These are phyloP conservation scores for Pantherophis guttatus DNA, from an alignment of 2,113 vertebrate genomes.

Conservation along the genomic window DNA sequence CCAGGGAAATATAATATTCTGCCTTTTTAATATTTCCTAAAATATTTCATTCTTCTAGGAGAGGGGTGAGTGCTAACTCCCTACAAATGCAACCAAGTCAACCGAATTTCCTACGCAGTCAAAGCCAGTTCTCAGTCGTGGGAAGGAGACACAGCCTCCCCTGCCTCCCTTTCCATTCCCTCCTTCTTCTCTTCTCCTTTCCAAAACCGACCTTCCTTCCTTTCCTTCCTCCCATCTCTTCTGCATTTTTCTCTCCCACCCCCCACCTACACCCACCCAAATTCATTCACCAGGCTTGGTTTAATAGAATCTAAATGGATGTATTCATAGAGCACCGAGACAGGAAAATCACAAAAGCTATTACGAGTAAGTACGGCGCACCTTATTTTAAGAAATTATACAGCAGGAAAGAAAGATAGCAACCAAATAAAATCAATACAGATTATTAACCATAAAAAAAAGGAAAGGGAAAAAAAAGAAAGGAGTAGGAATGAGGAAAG, in stretches of 20 bases:
- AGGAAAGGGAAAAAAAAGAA: not conserved
- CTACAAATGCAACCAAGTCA: not conserved
- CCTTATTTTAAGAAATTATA: slow-evolving; percentile 57
- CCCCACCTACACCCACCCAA: slow-evolving; percentile 6
- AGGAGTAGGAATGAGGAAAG: not conserved
- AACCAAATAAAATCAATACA: slow-evolving; percentile 64
- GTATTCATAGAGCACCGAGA: slow-evolving; percentile 50
- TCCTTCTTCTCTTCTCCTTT: not conserved
- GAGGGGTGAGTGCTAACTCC: too few relatives aligned
- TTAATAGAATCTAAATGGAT: slow-evolving; percentile 59
- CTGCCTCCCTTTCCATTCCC: too few relatives aligned
- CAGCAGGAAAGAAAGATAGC: slow-evolving; percentile 49
- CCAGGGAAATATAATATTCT: too few relatives aligned
- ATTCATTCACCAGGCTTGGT: slow-evolving; percentile 39
- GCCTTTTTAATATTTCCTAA: too few relatives aligned
- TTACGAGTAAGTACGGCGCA: not conserved
- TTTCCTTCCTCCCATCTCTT: not conserved
- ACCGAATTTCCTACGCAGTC: not conserved
- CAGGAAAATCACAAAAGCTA: slow-evolving; percentile 43
- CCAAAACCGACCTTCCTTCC: not conserved
- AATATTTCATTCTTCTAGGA: too few relatives aligned
- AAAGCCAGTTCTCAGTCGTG: not conserved
- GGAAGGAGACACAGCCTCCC: fast-evolving
- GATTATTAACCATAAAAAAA: slow-evolving; percentile 6
- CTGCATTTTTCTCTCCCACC: not conserved